These are phyloP conservation scores for Riparia riparia DNA, from an alignment of 2,113 vertebrate species.

Conservation along the genomic window DNA sequence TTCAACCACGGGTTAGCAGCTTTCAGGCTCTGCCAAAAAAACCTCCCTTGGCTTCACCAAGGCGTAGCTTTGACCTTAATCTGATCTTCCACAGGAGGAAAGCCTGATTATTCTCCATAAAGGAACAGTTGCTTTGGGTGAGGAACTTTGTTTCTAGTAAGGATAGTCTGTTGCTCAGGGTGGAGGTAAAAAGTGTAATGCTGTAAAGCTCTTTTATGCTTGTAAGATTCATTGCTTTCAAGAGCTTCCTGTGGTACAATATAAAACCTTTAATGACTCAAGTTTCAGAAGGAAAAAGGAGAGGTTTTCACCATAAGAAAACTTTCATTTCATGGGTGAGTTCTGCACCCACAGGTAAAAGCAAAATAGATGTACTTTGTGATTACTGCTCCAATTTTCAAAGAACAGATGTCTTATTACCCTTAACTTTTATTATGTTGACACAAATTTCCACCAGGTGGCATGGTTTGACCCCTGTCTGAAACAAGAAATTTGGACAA, in stretches of 20 bases:
- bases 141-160: neutral
- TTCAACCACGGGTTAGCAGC: neutral
- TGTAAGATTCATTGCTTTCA: neutral
- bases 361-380: neutral
- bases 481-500: neutral
- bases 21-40: neutral
- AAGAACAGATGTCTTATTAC: neutral
- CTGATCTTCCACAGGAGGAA: neutral
- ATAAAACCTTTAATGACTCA: constrained; percentile 12
- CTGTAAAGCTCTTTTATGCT: neutral
- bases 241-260: neutral
- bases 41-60: neutral
- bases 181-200: neutral
- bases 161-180: neutral
- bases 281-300: neutral
- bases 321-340: neutral
- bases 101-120: neutral
- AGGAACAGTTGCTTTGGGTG: neutral
- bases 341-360: neutral
- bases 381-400: neutral
- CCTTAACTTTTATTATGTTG: neutral
- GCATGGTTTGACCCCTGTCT: constrained; percentile 1
- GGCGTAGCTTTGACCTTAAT: neutral
- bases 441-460: constrained; percentile 25
- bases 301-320: neutral